Evolutionary conservation across 2,888 invertebrate genomes (phyloP), one percentile per base, ranked within the genome.

Genomic region (Netelia melanura): DNA sequence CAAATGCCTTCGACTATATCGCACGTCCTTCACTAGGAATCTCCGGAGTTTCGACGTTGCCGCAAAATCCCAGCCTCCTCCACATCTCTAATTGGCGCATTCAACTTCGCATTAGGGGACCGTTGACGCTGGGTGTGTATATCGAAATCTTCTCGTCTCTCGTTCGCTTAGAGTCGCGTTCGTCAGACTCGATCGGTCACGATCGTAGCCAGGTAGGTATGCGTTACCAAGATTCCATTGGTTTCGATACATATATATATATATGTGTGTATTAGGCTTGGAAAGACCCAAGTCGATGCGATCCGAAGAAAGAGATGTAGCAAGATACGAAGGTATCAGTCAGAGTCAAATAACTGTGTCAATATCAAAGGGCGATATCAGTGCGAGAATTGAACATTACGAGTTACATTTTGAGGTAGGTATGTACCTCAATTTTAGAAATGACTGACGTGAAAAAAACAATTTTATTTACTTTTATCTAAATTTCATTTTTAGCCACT

Each of bases 61-160:
- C 91, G 89, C 90, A 90, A 92, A 92, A 92, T 92, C 92, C 54
- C 54, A n/a, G 54, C 54, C 91, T 90, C 89, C 90, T 90, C 92
- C 90, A 91, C 91, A 91, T 91, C 92, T 91, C 91, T 92, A 92
- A 92, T 92, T 92, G 92, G 92, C 89, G 90, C 91, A 92, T 92
- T 92, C 92, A 91, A 86, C 83, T 86, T 87, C 76, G 81, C 86
- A 83, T 86, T 82, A 81, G 78, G 81, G 74, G 62, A 68, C 83
- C 75, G 30, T 30, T 67, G 75, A 10, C 54, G 54, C 54, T 81
- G 67, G 77, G 79, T 70, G 79, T 79, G 61, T 82, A 81, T 76
- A 86, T 82, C 79, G 77, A 84, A 77, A 77, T 81, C 58, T 78
- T 71, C 76, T 25, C 38, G 43, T 71, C 52, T 74, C 67, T 38